Conservation (phyloP, 2,888 invertebrate species). For the Sarcophaga caerulescens region DNA sequence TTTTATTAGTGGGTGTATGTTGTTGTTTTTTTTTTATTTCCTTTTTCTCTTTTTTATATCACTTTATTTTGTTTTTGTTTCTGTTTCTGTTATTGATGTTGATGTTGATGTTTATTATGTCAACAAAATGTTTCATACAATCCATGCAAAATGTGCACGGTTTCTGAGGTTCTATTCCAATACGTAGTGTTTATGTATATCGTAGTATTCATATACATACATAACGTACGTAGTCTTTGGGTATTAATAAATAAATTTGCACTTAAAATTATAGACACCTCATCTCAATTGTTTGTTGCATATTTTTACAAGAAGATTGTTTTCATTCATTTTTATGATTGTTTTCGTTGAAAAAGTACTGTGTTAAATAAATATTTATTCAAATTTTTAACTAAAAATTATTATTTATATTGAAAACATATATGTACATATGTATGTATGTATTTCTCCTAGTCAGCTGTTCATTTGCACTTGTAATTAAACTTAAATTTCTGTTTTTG, state of each 20-base stretch:
- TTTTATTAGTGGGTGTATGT: constrained; percentile 52
- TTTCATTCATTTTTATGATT: neutral
- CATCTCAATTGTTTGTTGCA: constrained; percentile 27
- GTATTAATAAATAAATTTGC: constrained; percentile 21
- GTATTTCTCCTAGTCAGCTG: neutral
- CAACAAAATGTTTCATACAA: constrained; percentile 45
- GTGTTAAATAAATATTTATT: constrained; percentile 52
- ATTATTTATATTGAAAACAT: neutral
- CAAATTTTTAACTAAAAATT: constrained; percentile 1
- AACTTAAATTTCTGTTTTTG: too few relatives aligned
- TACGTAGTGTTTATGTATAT: neutral
- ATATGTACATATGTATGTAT: too few relatives aligned
- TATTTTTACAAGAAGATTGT: constrained; percentile 36
- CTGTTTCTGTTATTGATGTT: constrained; percentile 66
- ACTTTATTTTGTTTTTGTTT: constrained; percentile 70
- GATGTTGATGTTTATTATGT: constrained; percentile 55
- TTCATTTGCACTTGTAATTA: neutral
- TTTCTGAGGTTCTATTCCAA: neutral
- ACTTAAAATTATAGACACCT: constrained; percentile 57
- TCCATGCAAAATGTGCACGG: constrained; percentile 14
- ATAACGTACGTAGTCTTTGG: neutral
- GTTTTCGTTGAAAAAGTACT: neutral
- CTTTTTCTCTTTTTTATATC: neutral
- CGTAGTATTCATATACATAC: constrained; percentile 18
- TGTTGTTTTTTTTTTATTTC: neutral